phyloP scores from a whole-genome alignment of 2,797 vertebrate species.

The Pseudochromis fuscus region DNA sequence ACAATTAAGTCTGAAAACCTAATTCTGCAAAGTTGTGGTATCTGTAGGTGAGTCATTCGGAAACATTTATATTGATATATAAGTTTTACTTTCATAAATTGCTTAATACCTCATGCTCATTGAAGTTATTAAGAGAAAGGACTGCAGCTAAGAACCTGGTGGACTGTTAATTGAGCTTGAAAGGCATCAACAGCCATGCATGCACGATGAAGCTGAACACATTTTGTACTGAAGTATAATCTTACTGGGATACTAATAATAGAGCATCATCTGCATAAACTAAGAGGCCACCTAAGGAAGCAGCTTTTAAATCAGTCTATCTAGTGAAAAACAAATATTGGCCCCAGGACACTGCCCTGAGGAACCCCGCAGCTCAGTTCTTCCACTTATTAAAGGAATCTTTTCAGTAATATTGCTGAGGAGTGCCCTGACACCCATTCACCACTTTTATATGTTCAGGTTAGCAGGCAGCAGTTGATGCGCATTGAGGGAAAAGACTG shows the following conservation, averaged over 20 bases:
- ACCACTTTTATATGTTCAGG: constrained; percentile 16
- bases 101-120: no score
- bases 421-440: neutral
- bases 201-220: no score
- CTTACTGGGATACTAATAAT: neutral
- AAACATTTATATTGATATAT: no score
- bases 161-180: neutral
- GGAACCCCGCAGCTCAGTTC: neutral
- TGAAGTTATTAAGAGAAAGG: no score
- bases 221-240: neutral
- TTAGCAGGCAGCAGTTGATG: constrained; percentile 24
- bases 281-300: neutral
- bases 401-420: constrained; percentile 2
- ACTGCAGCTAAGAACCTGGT: no score
- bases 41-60: no score
- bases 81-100: no score
- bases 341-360: neutral
- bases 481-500: neutral
- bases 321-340: neutral
- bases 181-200: no score
- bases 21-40: neutral
- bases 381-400: neutral
- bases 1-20: neutral
- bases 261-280: constrained; percentile 5
- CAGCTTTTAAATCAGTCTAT: neutral